Percentiles rank a stretch among this genome's conserved stretches.
Conservation (phyloP, 2,888 invertebrate genomes). For the Rhamnusium bicolor region DNA sequence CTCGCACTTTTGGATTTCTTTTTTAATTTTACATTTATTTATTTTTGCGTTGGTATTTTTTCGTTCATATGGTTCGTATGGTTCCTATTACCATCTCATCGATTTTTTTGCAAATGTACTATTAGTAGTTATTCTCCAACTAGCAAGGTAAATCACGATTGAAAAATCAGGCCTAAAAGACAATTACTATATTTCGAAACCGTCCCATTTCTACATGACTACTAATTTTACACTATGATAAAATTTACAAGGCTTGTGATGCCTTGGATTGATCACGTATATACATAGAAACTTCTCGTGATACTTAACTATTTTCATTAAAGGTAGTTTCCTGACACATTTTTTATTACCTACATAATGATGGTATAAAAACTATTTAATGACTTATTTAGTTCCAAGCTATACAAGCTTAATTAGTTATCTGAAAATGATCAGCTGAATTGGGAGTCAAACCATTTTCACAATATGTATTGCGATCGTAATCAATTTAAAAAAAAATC, state of each 20-base stretch:
- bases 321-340: conserved; percentile 3
- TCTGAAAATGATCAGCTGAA: conserved; percentile 3
- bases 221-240: neutral
- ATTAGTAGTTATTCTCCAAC: too few species aligned
- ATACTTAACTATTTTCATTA: neutral
- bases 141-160: too few species aligned
- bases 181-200: too few species aligned
- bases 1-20: too few species aligned
- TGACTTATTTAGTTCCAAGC: conserved; percentile 17
- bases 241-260: neutral
- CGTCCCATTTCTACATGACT: conserved; percentile 8
- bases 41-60: too few species aligned
- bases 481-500: neutral
- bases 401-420: neutral
- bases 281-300: conserved; percentile 13
- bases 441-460: too few species aligned
- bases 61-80: too few species aligned
- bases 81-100: too few species aligned
- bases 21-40: too few species aligned
- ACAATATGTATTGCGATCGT: neutral
- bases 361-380: conserved; percentile 11
- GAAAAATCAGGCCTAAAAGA: too few species aligned
- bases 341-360: conserved; percentile 17
- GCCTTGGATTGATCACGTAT: too few species aligned
- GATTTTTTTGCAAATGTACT: too few species aligned